phyloP scores from a whole-genome alignment of 92 coral and sea anemone genomes.

The Virgularia gustaviana region DNA sequence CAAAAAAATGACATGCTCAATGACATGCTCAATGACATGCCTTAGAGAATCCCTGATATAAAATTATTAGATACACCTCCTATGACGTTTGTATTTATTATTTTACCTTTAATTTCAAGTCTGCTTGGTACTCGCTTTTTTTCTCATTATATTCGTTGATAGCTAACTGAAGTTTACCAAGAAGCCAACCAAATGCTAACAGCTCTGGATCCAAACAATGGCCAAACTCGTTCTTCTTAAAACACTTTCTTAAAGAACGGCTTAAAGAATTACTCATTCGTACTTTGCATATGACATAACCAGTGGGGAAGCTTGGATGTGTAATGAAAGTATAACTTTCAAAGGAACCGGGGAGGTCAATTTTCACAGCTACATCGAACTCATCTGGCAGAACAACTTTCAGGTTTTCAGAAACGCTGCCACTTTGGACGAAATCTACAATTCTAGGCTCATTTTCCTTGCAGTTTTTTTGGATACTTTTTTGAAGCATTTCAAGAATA shows the following conservation, averaged over 20 bases:
- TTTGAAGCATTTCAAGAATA: not conserved
- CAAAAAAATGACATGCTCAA: too few species aligned
- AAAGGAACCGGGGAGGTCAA: not conserved
- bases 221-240: constrained; percentile 12
- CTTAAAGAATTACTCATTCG: not conserved
- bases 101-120: constrained; percentile 24
- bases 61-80: too few species aligned
- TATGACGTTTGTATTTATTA: too few species aligned
- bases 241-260: not conserved
- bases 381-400: constrained; percentile 33
- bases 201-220: constrained; percentile 24
- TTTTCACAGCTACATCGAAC: constrained; percentile 18
- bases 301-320: constrained; percentile 25
- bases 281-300: constrained; percentile 24
- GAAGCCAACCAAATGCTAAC: constrained; percentile 28
- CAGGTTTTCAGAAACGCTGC: constrained; percentile 24
- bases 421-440: constrained; percentile 19
- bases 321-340: constrained; percentile 12
- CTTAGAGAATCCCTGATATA: too few species aligned
- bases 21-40: too few species aligned
- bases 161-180: constrained; percentile 8
- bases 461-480: not conserved
- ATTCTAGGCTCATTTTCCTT: constrained; percentile 15
- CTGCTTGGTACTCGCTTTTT: not conserved
- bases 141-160: constrained; percentile 19